These are phyloP conservation scores for Smittia aterrima DNA, from an alignment of 2,888 invertebrate genomes.

Conservation along the genomic window DNA sequence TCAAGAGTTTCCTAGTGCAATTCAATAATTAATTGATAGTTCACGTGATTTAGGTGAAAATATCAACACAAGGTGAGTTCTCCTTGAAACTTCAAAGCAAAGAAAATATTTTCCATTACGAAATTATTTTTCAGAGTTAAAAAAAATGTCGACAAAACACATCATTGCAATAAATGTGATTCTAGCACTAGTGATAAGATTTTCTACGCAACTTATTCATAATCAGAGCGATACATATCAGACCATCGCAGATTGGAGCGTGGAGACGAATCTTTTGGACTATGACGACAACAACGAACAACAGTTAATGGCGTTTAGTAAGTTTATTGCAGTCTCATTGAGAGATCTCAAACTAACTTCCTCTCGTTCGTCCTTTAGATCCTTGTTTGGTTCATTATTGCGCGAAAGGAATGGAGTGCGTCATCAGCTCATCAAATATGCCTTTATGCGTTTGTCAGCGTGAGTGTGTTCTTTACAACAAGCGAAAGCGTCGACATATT, in stretches of 20 bases:
- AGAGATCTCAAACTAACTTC: background rate
- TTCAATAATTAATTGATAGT: background rate
- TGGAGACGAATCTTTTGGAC: slow-evolving; percentile 31
- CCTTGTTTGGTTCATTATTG: slow-evolving; percentile 66
- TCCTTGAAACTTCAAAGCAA: background rate
- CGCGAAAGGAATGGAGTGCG: slow-evolving; percentile 64
- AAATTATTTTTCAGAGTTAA: background rate
- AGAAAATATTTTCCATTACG: background rate
- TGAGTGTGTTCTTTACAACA: slow-evolving; percentile 57
- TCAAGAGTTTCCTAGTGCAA: background rate
- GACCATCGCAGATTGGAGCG: background rate
- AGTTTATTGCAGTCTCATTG: background rate
- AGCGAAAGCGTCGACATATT: slow-evolving; percentile 53
- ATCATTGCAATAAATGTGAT: slow-evolving; percentile 34
- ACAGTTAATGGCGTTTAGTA: slow-evolving; percentile 33
- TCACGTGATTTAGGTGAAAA: background rate
- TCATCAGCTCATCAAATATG: slow-evolving; percentile 54
- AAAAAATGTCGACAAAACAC: slow-evolving; percentile 25
- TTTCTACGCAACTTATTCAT: slow-evolving; percentile 37
- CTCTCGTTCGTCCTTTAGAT: slow-evolving; percentile 60
- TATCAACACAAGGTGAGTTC: slow-evolving; percentile 5
- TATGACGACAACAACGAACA: slow-evolving; percentile 14
- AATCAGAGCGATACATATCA: slow-evolving; percentile 38
- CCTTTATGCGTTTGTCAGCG: slow-evolving; percentile 63
- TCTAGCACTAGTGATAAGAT: slow-evolving; percentile 35